A percentile compares a stretch with the other conserved stretches of the same genome.
Evolutionary conservation across 2,113 vertebrate species (phyloP).

Genomic region (Rattus rattus): DNA sequence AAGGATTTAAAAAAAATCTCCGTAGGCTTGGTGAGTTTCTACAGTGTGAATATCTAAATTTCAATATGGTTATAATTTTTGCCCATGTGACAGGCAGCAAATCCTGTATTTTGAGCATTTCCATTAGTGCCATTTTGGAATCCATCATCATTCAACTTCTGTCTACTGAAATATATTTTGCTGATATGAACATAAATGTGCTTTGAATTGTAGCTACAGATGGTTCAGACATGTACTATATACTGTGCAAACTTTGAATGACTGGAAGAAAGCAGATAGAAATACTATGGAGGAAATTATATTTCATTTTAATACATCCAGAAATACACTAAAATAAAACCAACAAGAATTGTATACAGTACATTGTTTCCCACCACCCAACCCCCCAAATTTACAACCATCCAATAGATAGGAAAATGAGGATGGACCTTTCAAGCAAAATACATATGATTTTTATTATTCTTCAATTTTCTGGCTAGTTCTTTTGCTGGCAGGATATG

Average conservation of each 20-base stretch:
- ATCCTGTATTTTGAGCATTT: slow-evolving; percentile 63
- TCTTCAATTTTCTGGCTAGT: not conserved
- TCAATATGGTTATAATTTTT: slow-evolving; percentile 51
- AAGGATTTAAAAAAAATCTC: not conserved
- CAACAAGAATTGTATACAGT: not conserved
- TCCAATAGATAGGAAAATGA: not conserved
- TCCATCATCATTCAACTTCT: slow-evolving; percentile 68
- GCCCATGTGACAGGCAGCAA: not conserved
- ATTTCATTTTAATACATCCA: slow-evolving; percentile 17
- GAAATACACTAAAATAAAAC: slow-evolving; percentile 53
- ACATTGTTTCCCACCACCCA: not conserved
- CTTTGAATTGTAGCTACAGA: slow-evolving; percentile 53
- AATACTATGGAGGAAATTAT: slow-evolving; percentile 8
- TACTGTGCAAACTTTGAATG: slow-evolving; percentile 54
- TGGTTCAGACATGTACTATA: slow-evolving; percentile 55
- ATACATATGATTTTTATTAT: not conserved
- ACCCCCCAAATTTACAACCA: not conserved
- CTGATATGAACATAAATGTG: slow-evolving; percentile 53
- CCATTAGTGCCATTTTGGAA: slow-evolving; percentile 62
- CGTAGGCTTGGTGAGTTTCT: not conserved
- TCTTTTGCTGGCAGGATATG: not conserved
- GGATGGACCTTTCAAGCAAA: slow-evolving; percentile 20
- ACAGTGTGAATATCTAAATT: slow-evolving; percentile 32
- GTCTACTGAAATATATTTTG: slow-evolving; percentile 62
- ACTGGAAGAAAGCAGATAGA: slow-evolving; percentile 62